phyloP scores from a whole-genome alignment of 2,888 invertebrate species.

The Pseudoips prasinana region DNA sequence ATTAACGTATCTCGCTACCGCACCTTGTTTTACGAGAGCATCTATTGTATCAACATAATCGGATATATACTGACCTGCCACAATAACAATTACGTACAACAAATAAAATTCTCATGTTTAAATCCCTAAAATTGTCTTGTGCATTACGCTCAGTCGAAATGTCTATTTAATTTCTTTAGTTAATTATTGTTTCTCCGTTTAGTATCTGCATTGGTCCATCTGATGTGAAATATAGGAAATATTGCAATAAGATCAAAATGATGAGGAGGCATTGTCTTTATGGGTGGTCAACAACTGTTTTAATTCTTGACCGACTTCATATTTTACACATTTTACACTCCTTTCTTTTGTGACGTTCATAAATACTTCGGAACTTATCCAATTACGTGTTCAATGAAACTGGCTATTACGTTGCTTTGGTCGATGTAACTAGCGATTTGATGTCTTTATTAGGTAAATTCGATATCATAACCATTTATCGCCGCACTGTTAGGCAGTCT shows the following conservation, averaged over 20 bases:
- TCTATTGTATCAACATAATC: constrained; percentile 20
- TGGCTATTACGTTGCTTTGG: too few species aligned
- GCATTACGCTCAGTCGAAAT: constrained; percentile 1
- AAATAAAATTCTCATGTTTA: constrained; percentile 7
- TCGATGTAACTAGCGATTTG: too few species aligned
- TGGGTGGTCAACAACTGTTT: constrained; percentile 2
- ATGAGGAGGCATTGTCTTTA: constrained; percentile 9
- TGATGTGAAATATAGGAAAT: too few species aligned
- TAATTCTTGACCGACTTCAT: too few species aligned
- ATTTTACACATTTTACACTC: too few species aligned
- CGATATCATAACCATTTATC: constrained; percentile 40
- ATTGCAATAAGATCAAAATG: constrained; percentile 5
- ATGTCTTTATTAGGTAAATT: constrained; percentile 39
- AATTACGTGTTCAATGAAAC: too few species aligned
- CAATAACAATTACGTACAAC: constrained; percentile 21
- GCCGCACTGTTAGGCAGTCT: constrained; percentile 46
- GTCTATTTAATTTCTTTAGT: too few species aligned
- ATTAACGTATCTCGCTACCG: constrained; percentile 32
- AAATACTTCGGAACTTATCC: too few species aligned
- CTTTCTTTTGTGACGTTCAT: too few species aligned
- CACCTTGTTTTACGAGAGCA: constrained; percentile 33
- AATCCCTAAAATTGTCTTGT: too few species aligned
- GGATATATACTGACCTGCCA: constrained; percentile 37
- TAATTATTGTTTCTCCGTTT: too few species aligned
- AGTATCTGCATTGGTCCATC: too few species aligned